These are phyloP conservation scores for Megaceryle torquata DNA, from an alignment of 2,113 vertebrate genomes.

Conservation along the genomic window DNA sequence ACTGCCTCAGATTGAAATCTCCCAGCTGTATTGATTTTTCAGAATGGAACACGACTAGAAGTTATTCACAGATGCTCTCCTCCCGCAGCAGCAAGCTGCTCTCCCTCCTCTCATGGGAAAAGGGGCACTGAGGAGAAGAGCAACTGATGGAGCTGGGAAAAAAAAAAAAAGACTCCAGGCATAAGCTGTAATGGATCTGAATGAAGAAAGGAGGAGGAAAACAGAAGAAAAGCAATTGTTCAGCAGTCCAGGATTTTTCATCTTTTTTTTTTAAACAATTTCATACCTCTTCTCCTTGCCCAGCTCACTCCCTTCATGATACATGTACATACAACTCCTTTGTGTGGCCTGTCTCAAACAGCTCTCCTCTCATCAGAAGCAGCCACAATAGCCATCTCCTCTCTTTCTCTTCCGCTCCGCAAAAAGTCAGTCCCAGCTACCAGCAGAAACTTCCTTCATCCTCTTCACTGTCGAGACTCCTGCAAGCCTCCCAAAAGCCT, in stretches of 20 bases:
- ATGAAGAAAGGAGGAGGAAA: background rate
- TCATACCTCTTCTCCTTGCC: background rate
- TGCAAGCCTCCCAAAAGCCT: background rate
- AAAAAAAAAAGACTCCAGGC: background rate
- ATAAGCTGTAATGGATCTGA: background rate
- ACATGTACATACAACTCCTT: rapidly evolving
- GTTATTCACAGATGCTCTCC: slow-evolving; percentile 31
- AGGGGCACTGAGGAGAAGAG: background rate
- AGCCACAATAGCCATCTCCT: background rate
- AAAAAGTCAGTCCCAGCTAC: background rate
- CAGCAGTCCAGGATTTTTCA: background rate
- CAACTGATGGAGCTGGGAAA: background rate
- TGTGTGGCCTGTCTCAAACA: background rate
- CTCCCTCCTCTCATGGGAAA: background rate
- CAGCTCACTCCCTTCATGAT: background rate
- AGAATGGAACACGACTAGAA: slow-evolving; percentile 46
- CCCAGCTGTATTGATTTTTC: slow-evolving; percentile 61
- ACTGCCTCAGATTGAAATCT: slow-evolving; percentile 23
- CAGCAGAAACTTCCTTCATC: background rate
- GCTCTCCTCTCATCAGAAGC: background rate
- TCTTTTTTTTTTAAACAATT: background rate
- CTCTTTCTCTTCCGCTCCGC: background rate
- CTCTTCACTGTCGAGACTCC: background rate
- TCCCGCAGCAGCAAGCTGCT: slow-evolving; percentile 39
- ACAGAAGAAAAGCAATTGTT: background rate